Base-by-base conservation (phyloP, 2,888 invertebrate species). In the Stegana nigrithorax region DNA sequence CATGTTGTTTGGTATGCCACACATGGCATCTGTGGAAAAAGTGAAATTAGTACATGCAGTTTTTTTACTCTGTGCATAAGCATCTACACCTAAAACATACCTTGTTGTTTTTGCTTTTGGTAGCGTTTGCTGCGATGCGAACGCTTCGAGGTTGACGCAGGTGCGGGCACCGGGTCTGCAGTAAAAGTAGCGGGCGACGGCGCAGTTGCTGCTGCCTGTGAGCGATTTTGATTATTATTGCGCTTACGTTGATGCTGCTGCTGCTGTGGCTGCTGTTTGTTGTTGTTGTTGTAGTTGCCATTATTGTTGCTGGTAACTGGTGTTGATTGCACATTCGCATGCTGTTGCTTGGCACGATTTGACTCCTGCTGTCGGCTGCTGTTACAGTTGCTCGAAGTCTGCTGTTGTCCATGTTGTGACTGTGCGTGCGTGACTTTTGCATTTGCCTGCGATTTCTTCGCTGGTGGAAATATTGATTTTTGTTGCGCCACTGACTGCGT, bases 1-100 rank as follows among this genome's bases (percentile, higher is more conserved):
- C 83, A 82, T 82, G 57, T 82, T 72, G 57, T 77, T 71, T 51
- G 82, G 82, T 70, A 82, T 82, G 57, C 82, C 82, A 44, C 76
- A 75, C 61, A 80, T 73, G 44, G 65, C 67, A 66, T 82, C 81
- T 59, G 72, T 73, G 73, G 63, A 2, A 47, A 58, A n/a, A n/a
- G n/a, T n/a, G n/a, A n/a, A n/a, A n/a, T n/a, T n/a, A n/a, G n/a
- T n/a, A n/a, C n/a, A n/a, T n/a, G n/a, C n/a, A n/a, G n/a, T n/a
- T n/a, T n/a, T n/a, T n/a, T n/a, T n/a, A n/a, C n/a, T n/a, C n/a
- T n/a, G n/a, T n/a, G n/a, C n/a, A n/a, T n/a, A n/a, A n/a, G n/a
- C n/a, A n/a, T n/a, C n/a, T n/a, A n/a, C n/a, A n/a, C n/a, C n/a
- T n/a, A n/a, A n/a, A n/a, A n/a, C n/a, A n/a, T n/a, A 75, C 75